phyloP scores from a whole-genome alignment of 2,113 vertebrate species.

The Syrmaticus mikado region DNA sequence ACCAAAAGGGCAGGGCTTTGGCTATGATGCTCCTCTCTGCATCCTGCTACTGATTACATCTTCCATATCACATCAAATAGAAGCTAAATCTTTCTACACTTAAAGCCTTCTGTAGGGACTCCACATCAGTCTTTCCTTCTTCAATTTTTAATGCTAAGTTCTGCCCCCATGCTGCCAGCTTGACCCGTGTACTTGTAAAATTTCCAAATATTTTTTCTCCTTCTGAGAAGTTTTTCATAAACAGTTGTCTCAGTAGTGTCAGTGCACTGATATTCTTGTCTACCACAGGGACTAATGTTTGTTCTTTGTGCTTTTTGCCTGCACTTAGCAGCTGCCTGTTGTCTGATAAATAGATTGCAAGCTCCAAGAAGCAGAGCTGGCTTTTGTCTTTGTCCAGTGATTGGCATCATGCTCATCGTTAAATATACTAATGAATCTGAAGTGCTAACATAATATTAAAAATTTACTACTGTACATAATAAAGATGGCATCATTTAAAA shows the following conservation, averaged over 20 bases:
- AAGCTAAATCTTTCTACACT: not conserved
- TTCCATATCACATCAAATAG: not conserved
- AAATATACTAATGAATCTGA: not conserved
- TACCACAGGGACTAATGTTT: not conserved
- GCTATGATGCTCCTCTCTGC: not conserved
- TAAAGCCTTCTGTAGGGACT: not conserved
- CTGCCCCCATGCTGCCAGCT: not conserved
- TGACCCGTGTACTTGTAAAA: not conserved
- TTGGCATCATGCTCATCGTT: not conserved
- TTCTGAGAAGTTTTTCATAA: not conserved
- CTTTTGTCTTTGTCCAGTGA: not conserved
- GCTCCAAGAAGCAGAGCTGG: not conserved
- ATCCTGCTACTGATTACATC: not conserved
- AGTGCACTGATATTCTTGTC: not conserved
- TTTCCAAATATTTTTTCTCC: not conserved
- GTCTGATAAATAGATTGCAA: not conserved
- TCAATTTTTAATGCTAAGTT: not conserved
- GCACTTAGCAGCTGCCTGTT: not conserved
- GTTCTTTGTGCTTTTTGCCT: not conserved
- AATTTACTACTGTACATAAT: not conserved
- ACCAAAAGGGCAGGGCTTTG: not conserved
- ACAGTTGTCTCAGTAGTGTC: not conserved
- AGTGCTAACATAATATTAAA: not conserved
- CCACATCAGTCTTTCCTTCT: not conserved
- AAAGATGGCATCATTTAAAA: not conserved